These are phyloP conservation scores for Cheilosia variabilis DNA, from an alignment of 2,888 invertebrate species.

Conservation along the genomic window DNA sequence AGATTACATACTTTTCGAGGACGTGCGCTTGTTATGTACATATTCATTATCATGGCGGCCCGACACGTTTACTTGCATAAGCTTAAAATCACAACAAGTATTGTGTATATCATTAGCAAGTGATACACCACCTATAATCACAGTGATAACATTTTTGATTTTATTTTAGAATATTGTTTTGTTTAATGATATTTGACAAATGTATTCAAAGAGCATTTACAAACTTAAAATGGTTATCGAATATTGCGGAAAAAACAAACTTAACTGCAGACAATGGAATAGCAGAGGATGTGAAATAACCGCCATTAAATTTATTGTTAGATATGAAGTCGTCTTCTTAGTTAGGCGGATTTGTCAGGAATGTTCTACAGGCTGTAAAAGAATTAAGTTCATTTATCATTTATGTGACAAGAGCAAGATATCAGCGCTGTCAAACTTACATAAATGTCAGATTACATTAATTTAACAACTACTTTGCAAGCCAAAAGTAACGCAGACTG, in stretches of 20 bases:
- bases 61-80: background rate
- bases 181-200: too few species aligned
- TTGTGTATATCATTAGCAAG: conserved; percentile 1
- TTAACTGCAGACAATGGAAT: background rate
- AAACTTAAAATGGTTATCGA: too few species aligned
- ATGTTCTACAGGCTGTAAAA: too few species aligned
- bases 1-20: conserved; percentile 14
- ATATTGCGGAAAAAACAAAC: background rate
- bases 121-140: conserved; percentile 4
- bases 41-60: conserved; percentile 6
- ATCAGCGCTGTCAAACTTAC: too few species aligned
- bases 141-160: background rate
- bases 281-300: background rate
- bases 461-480: too few species aligned
- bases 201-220: too few species aligned
- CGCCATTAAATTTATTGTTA: background rate
- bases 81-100: background rate
- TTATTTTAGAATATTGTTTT: background rate
- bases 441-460: too few species aligned
- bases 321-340: background rate
- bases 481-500: too few species aligned
- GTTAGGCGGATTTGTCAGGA: too few species aligned
- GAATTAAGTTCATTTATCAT: too few species aligned
- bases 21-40: conserved; percentile 7
- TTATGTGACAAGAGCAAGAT: too few species aligned